Evolutionary conservation across 1,140 invertebrate species (phyloP).

Genomic region (Aleiodes sp.): DNA sequence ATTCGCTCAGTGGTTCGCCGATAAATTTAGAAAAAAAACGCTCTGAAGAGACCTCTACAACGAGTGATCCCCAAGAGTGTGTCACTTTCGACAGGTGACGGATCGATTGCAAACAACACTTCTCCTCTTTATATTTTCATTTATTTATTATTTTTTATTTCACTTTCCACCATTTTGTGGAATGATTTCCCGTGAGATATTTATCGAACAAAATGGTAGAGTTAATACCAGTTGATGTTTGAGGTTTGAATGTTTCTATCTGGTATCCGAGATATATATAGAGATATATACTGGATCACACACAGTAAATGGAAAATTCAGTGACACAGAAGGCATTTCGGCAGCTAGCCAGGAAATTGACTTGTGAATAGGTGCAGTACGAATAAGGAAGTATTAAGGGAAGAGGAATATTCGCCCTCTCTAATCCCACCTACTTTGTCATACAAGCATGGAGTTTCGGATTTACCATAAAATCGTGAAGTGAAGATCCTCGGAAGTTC

Average conservation of each 20-base stretch:
- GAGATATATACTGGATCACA: neutral
- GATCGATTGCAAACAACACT: constrained; percentile 25
- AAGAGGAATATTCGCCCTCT: neutral
- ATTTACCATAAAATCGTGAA: neutral
- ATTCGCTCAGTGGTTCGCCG: neutral
- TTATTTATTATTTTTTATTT: neutral
- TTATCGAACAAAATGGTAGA: neutral
- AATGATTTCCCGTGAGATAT: constrained; percentile 34
- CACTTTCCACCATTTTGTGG: constrained; percentile 14
- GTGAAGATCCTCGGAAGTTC: no score
- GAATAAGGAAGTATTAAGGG: no score
- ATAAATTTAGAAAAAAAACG: neutral
- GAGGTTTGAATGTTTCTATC: constrained; percentile 17
- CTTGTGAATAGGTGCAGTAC: constrained; percentile 20
- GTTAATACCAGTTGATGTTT: constrained; percentile 20
- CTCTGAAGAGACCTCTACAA: neutral
- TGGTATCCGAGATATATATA: neutral
- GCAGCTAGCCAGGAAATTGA: constrained; percentile 39
- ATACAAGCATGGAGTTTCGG: constrained; percentile 23
- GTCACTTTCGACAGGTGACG: constrained; percentile 25
- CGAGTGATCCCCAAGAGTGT: constrained; percentile 1
- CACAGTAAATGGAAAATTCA: neutral
- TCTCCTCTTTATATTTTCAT: neutral
- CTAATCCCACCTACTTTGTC: constrained; percentile 28
- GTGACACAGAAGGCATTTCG: constrained; percentile 22